phyloP scores from a whole-genome alignment of 2,113 vertebrate species.

The Phycodurus eques region DNA sequence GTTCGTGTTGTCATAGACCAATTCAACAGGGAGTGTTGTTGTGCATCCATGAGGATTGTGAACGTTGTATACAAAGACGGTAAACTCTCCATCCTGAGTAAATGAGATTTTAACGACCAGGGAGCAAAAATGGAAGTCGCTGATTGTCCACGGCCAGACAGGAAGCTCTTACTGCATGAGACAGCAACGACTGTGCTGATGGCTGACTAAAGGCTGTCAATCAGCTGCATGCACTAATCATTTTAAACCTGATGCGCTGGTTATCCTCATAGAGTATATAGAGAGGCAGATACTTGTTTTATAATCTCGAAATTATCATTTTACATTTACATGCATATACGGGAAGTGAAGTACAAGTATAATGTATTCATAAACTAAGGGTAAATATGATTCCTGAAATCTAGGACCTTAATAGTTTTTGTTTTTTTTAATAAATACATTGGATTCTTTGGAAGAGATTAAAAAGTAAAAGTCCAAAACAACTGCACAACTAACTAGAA shows the following conservation, averaged over 20 bases:
- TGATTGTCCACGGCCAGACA: slow-evolving; percentile 9
- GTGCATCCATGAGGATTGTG: not conserved
- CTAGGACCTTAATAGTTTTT: not conserved
- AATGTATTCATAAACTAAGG: not conserved
- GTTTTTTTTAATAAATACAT: too few species aligned
- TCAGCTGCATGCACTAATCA: slow-evolving; percentile 12
- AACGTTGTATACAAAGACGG: not conserved
- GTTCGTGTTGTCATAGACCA: slow-evolving; percentile 16
- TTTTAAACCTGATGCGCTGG: not conserved
- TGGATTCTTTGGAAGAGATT: not conserved
- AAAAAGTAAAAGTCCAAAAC: not conserved
- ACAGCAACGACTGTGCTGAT: slow-evolving; percentile 1
- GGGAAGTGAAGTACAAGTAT: not conserved
- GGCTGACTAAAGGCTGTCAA: not conserved
- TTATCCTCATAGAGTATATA: not conserved
- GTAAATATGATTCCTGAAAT: not conserved
- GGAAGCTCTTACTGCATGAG: slow-evolving; percentile 16
- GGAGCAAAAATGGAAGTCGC: slow-evolving; percentile 7
- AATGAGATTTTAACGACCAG: slow-evolving; percentile 13
- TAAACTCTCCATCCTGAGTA: not conserved
- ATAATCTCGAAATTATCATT: not conserved
- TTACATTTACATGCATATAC: not conserved
- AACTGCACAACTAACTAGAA: too few species aligned
- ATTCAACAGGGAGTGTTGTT: slow-evolving; percentile 6
- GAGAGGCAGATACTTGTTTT: not conserved